Evolutionary conservation across 2,888 invertebrate species (phyloP), one percentile per base, ranked within the genome.

Genomic region (Nomada ruficornis): DNA sequence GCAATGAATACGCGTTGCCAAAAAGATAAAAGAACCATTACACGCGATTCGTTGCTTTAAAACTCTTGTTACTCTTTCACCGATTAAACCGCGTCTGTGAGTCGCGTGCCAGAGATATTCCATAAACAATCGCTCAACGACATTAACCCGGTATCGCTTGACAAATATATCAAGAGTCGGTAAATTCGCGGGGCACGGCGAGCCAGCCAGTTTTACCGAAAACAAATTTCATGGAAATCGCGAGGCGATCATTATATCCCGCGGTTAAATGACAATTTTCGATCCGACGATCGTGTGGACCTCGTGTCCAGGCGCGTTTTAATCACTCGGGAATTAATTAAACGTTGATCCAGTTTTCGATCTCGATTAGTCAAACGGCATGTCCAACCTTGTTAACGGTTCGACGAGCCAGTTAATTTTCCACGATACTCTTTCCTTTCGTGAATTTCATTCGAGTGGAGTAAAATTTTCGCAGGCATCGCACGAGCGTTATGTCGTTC

Each of bases 1-100:
- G 77, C 74, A 81, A 79, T 87, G 84, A 86, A 65, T 86, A 72
- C 80, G 44, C 70, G 52, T 82, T 87, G 86, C 86, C 86, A 84
- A 85, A 86, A 82, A 79, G 84, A 84, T 86, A 87, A 80, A 84
- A 68, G 52, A 13, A 50, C 62, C 70, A 62, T 78, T 84, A 80
- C 82, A 63, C 70, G 60, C 69, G 85, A 77, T 70, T 60, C 60
- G 62, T 74, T 59, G 71, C 68, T 70, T 70, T 73, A 69, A 78
- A 73, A 73, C 20, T 59, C 75, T 69, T 76, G 75, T 75, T 79
- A 69, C 57, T 59, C 63, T 79, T 64, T 20, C 20, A 3, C 26
- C 62, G 54, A 52, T 80, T 80, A 77, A 68, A 47, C 11, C 26
- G 70, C 18, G 23, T 42, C 20, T 29, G 47, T 47, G 54, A 73